Conservation (phyloP, 2,113 vertebrate species). For the Girardinichthys multiradiatus region DNA sequence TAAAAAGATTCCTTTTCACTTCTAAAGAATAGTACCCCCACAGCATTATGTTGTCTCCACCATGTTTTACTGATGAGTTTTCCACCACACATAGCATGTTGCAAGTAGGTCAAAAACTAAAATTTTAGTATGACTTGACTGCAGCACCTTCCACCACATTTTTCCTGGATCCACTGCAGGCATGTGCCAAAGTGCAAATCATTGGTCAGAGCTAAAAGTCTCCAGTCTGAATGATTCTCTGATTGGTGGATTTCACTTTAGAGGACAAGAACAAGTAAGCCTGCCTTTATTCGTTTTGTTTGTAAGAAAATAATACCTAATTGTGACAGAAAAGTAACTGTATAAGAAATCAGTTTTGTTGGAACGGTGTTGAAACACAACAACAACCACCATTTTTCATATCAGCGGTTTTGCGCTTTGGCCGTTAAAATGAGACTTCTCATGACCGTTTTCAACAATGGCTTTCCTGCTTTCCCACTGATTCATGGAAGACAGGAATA, state of each 20-base stretch:
- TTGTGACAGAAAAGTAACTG: neutral
- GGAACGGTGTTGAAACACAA: too few relatives aligned
- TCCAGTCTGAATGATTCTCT: neutral
- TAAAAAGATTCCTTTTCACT: too few relatives aligned
- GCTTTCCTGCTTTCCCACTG: neutral
- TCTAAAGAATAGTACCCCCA: too few relatives aligned
- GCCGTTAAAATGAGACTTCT: neutral
- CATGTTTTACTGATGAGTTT: neutral
- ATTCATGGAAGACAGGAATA: neutral
- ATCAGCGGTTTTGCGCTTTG: too few relatives aligned
- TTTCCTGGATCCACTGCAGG: too few relatives aligned
- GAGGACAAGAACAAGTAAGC: neutral
- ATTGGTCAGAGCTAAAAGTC: neutral
- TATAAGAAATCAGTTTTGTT: too few relatives aligned
- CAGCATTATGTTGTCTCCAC: neutral
- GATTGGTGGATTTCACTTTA: neutral
- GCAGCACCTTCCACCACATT: too few relatives aligned
- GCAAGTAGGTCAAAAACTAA: neutral
- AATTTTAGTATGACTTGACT: too few relatives aligned
- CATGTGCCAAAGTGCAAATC: too few relatives aligned
- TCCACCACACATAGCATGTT: too few relatives aligned
- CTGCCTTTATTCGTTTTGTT: neutral
- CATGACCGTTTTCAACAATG: neutral
- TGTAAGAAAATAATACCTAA: neutral
- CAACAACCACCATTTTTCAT: too few relatives aligned